Base-by-base conservation (phyloP, 2,113 vertebrate species). In the Neomonachus schauinslandi region DNA sequence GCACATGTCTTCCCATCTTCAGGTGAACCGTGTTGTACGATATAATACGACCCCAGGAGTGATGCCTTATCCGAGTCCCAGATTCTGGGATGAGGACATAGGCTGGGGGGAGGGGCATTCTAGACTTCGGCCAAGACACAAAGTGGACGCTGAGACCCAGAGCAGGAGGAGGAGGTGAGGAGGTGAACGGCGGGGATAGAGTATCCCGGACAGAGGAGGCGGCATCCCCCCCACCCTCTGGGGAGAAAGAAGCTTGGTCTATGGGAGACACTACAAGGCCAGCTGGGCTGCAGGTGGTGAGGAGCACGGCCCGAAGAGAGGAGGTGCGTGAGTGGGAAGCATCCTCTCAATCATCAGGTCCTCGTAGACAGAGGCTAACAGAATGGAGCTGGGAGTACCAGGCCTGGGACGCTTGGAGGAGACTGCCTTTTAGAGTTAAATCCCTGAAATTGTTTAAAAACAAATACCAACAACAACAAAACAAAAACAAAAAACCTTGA, bases 261-360 rank as follows among this genome's bases (percentile, higher is more conserved):
- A 2, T 4, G 19, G 5, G 13, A 65, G 76, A 16, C 16, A 13
- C 8, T 0, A 2, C 49, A n/a, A 24, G 74, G 53, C 13, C 33
- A 1, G 31, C 28, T 2, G 46, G 31, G 2, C 24, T 21, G 51
- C 46, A 19, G n/a, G 80, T 1, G 33, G 42, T 3, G 6, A 14
- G 22, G 22, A 21, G 7, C 6, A 1, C 0, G 3, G 57, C 67
- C 33, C 21, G 21, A 59, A 26, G 42, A 59, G 42, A 28, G 16
- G 21, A 31, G 12, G 11, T n/a, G 10, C 22, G 26, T 1, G 4
- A 5, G 19, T 5, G 0, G 33, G 8, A 7, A 39, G 21, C 61
- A 53, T 31, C 51, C 33, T 12, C 46, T 55, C 46, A 7, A 5
- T 51, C 31, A 0, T 14, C 11, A 2, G 33, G 5, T 57, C 39